Base-by-base conservation (phyloP, 2,888 invertebrate species). In the Rotaria macrura region DNA sequence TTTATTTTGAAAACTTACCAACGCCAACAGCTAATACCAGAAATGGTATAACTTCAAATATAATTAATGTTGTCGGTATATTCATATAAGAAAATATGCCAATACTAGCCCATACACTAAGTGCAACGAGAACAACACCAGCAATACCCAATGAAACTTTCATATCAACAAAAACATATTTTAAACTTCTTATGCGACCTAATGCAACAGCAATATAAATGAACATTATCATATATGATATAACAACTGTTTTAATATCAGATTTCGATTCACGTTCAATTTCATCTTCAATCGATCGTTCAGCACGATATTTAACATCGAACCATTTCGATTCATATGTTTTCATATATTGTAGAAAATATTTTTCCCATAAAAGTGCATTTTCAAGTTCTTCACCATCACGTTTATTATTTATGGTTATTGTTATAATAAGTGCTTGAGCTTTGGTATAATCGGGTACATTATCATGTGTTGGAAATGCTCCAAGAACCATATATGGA, bases 281-380 rank as follows among this genome's bases (percentile, higher is more conserved):
- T 90, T 99, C 98, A 91, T 99, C 98, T 90, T 97, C 95, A 86
- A 97, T 96, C 0, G 97, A 97, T 34, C 97, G 93, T 92, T 97
- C 89, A 52, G 89, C 89, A 65, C 85, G 85, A 85, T 87, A 85
- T 52, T 65, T 83, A 83, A 87, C 86, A 25, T 89, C 88, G 83
- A 88, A 87, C 49, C 86, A 85, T 25, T 87, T 84, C 20, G 88
- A 88, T 38, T 86, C 88, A 88, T 89, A 91, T 57, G 88, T 88
- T 88, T 91, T 89, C 88, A 92, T 88, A 86, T 90, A 90, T 10
- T 89, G 87, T 34, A 92, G 88, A 87, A 90, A 92, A 85, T 88
- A 88, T 85, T 88, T 87, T 86, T 91, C 90, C 91, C 90, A 91
- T 1, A 89, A 89, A 86, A 88, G 87, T 0, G 90, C 90, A 83